Base-by-base conservation (phyloP, 2,797 vertebrate species). In the Sebastes jordani region DNA sequence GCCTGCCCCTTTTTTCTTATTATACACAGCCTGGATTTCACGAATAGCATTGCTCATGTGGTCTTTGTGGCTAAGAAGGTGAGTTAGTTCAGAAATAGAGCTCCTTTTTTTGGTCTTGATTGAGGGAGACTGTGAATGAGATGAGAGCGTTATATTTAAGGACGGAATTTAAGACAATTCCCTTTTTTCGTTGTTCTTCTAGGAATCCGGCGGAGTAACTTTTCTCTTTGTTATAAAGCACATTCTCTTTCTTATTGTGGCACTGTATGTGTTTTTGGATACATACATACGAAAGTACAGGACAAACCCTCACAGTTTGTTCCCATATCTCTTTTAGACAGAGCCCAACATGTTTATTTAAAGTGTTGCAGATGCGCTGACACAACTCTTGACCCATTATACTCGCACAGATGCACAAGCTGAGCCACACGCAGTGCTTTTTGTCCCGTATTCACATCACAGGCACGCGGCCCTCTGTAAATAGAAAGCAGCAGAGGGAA, bases 1-100 rank as follows among this genome's bases (percentile, higher is more conserved):
- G 88, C 85, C 87, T 82, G 91, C 62, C 89, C 91, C 82, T 90
- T 89, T 92, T 65, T 91, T 92, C 87, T 90, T 92, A 81, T 88
- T 88, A 92, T 91, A 91, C 11, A 38, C 86, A 93, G 82, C 93
- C 94, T 95, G 88, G 91, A 94, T 94, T 92, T 93, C 92, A 92
- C 82, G 87, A 94, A 94, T 90, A 94, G 93, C 55, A 82, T 74
- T 64, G 82, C 86, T 86, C 87, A 87, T 92, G 91, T 91, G 92
- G 89, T 92, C 83, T 90, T 80, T 87, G 89, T 88, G 88, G 77
- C 69, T 75, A 63, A 84, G 82, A 92, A 92, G 89, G 91, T 93
- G 91, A 92, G 85, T 82, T 89, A 49, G 81, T 74, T 85, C 83
- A 64, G 89, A 87, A 92, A 91, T 90, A 89, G 88, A 88, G 63